A percentile compares a stretch with the other conserved stretches of the same genome.
Conservation (phyloP, 1,140 invertebrate species). For the Reticulitermes speratus region DNA sequence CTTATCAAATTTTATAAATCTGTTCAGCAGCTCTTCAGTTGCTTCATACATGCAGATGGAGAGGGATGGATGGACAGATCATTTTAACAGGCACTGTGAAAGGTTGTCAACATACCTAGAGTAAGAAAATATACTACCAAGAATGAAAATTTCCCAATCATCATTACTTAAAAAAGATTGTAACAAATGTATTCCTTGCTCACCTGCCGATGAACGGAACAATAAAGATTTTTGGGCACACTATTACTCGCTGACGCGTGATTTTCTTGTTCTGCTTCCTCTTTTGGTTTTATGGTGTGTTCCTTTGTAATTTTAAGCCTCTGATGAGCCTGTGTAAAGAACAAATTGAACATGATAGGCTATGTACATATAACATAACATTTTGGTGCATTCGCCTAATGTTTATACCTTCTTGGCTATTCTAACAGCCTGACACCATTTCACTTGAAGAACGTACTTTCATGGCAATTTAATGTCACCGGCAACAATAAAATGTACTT, state of each 20-base stretch:
- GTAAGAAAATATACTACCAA: background rate
- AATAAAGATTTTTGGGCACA: slow-evolving; percentile 61
- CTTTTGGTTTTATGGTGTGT: slow-evolving; percentile 83
- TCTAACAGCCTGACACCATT: no score
- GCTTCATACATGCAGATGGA: no score
- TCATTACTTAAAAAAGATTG: background rate
- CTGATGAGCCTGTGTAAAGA: slow-evolving; percentile 55
- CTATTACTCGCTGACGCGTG: slow-evolving; percentile 51
- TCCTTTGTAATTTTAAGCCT: slow-evolving; percentile 89
- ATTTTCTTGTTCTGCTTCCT: slow-evolving; percentile 66
- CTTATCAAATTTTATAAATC: no score
- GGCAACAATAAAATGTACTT: no score
- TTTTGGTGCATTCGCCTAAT: no score
- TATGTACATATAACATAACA: no score
- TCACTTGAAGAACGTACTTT: slow-evolving; percentile 28
- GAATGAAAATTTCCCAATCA: background rate
- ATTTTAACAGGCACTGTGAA: no score
- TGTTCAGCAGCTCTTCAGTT: no score
- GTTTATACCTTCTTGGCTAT: no score
- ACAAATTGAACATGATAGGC: background rate
- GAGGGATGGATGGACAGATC: no score
- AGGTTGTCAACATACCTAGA: no score
- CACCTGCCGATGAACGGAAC: slow-evolving; percentile 71
- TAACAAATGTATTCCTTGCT: background rate
- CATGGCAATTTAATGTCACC: no score